Base-by-base conservation (phyloP, 2,797 vertebrate species). In the Gastrophryne carolinensis region DNA sequence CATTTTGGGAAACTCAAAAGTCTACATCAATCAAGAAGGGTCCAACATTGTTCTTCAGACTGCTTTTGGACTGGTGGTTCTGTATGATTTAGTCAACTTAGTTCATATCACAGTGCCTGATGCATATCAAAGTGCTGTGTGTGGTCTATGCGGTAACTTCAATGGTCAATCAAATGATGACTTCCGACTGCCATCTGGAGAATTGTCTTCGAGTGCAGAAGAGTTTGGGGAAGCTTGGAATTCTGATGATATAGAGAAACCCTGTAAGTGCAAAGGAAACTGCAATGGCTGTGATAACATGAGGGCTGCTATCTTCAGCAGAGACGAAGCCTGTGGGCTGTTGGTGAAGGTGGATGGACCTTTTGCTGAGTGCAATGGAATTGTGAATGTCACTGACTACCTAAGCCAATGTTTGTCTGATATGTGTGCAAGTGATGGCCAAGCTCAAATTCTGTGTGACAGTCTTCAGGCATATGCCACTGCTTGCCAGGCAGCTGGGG, bases 141-240 rank as follows among this genome's bases (percentile, higher is more conserved):
- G 86, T 72, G 86, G 90, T 34, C 78, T 89, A 3, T 90, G 87
- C 10, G 86, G 84, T 23, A 87, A 91, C 64, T 87, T 86, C 54
- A 91, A 88, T 79, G 72, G 66, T 44, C 60, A 89, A 23, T 72
- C 84, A 0, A 9, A 15, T 0, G 81, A 90, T 32, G 87, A 91
- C 54, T 79, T 89, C 70, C 24, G 10, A 0, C 61, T 62, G 1
- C 83, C 81, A 39, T 80, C 30, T 0, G 84, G 78, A 1, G 29
- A 78, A 5, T 69, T 80, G 0, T 57, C 9, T 3, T 47, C 81
- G 29, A 79, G 49, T 47, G 65, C 66, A 2, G 57, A 81, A 11
- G 62, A 76, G 35, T 88, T 86, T 78, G 84, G 32, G 24, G 72
- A 72, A n/a, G 70, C 75, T 65, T 91, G 88, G 88, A 82, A 84